phyloP scores from a whole-genome alignment of 2,113 vertebrate species.

The Pomatorhinus ruficollis region DNA sequence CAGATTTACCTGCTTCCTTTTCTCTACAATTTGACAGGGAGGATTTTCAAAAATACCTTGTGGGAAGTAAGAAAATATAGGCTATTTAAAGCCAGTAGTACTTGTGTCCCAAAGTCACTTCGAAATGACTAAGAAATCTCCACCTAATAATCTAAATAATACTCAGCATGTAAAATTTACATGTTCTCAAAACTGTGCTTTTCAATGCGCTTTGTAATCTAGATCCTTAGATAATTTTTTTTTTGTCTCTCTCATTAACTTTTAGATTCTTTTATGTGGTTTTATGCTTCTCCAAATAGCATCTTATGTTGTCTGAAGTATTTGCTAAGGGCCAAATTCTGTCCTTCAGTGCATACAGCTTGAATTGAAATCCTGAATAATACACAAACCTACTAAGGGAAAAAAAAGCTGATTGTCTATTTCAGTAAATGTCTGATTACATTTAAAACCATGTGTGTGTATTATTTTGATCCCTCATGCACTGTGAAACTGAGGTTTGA shows the following conservation, averaged over 20 bases:
- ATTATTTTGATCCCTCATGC: slow-evolving; percentile 27
- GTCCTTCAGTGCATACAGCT: not conserved
- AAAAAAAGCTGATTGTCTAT: slow-evolving; percentile 18
- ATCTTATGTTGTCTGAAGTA: slow-evolving; percentile 49
- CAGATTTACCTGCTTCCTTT: slow-evolving; percentile 15
- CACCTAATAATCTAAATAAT: slow-evolving; percentile 26
- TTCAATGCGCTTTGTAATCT: slow-evolving; percentile 16
- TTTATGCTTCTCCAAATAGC: slow-evolving; percentile 47
- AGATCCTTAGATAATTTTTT: slow-evolving; percentile 8
- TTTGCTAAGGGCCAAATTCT: slow-evolving; percentile 52
- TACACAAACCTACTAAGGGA: not conserved
- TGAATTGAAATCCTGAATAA: slow-evolving; percentile 45
- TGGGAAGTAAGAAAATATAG: not conserved
- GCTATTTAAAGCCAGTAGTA: not conserved
- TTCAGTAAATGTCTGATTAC: slow-evolving; percentile 50
- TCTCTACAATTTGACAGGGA: not conserved
- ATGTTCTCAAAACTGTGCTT: not conserved
- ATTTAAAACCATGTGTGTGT: not conserved
- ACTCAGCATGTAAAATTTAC: not conserved
- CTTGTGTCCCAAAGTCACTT: slow-evolving; percentile 25
- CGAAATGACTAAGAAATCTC: not conserved
- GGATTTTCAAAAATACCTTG: not conserved
- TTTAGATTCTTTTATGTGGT: slow-evolving; percentile 56
- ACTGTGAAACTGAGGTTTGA: slow-evolving; percentile 15
- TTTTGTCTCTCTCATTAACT: slow-evolving; percentile 39